phyloP scores from a whole-genome alignment of 2,888 invertebrate species.

The Agapostemon virescens region DNA sequence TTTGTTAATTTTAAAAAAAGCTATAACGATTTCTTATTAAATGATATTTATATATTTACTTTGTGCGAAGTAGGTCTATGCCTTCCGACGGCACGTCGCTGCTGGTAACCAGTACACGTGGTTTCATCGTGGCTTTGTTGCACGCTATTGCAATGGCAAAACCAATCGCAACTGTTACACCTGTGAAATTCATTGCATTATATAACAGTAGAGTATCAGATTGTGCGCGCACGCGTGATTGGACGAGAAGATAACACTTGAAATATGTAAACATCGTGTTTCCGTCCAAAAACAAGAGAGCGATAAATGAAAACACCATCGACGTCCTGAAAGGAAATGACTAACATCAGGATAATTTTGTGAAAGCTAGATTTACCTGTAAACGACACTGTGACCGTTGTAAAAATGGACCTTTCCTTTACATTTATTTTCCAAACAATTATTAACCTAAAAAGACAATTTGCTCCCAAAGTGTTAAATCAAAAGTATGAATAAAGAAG shows the following conservation, averaged over 20 bases:
- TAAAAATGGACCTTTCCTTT: no score
- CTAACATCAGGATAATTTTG: no score
- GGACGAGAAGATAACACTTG: slow-evolving; percentile 19
- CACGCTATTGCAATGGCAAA: not conserved
- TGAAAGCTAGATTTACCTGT: no score
- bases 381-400: no score
- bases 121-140: slow-evolving; percentile 74
- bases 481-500: no score
- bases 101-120: slow-evolving; percentile 81
- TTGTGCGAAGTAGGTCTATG: slow-evolving; percentile 79
- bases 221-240: slow-evolving; percentile 37
- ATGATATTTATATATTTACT: slow-evolving; percentile 77
- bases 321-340: not conserved
- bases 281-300: not conserved
- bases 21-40: not conserved
- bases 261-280: not conserved
- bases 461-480: no score
- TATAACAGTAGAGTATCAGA: slow-evolving; percentile 41
- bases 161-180: slow-evolving; percentile 12
- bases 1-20: not conserved
- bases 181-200: slow-evolving; percentile 26
- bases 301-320: not conserved
- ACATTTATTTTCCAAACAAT: no score
- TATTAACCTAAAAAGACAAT: no score
- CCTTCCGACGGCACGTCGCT: slow-evolving; percentile 80